Percentiles rank a stretch among this genome's conserved stretches.
Evolutionary conservation across 2,888 invertebrate species (phyloP).

Genomic region (Hirudinaria manillensis): DNA sequence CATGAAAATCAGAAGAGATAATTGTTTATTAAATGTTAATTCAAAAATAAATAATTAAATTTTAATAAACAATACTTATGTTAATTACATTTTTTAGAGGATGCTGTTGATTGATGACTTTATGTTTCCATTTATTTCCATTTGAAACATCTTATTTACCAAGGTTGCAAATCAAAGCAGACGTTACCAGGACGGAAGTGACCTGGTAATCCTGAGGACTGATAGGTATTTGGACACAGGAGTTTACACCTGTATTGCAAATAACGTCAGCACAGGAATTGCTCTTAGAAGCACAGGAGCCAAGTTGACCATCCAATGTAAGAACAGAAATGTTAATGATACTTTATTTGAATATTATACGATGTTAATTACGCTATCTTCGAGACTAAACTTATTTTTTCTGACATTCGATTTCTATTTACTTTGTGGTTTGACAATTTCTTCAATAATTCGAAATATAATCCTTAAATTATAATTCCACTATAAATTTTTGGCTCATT

Average conservation of each 20-base stretch:
- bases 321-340: not conserved
- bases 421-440: not conserved
- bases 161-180: constrained; percentile 49
- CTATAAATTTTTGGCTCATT: too few relatives aligned
- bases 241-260: constrained; percentile 61
- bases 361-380: too few relatives aligned
- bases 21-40: too few relatives aligned
- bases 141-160: not conserved
- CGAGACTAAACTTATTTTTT: not conserved
- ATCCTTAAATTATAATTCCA: too few relatives aligned
- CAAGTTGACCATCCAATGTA: constrained; percentile 64
- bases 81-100: too few relatives aligned
- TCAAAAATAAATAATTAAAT: too few relatives aligned
- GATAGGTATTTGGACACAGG: constrained; percentile 57
- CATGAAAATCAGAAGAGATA: too few relatives aligned
- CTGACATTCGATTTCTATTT: not conserved
- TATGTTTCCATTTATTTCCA: too few relatives aligned
- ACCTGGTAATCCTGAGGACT: constrained; percentile 60
- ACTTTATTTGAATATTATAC: too few relatives aligned
- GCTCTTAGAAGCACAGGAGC: constrained; percentile 62
- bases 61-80: too few relatives aligned
- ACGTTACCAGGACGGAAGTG: constrained; percentile 54
- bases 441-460: too few relatives aligned
- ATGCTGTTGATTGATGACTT: too few relatives aligned
- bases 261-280: constrained; percentile 53